Percentiles rank a stretch among this genome's conserved stretches.
Conservation (phyloP, 2,888 invertebrate genomes). For the Plebejus melissa region DNA sequence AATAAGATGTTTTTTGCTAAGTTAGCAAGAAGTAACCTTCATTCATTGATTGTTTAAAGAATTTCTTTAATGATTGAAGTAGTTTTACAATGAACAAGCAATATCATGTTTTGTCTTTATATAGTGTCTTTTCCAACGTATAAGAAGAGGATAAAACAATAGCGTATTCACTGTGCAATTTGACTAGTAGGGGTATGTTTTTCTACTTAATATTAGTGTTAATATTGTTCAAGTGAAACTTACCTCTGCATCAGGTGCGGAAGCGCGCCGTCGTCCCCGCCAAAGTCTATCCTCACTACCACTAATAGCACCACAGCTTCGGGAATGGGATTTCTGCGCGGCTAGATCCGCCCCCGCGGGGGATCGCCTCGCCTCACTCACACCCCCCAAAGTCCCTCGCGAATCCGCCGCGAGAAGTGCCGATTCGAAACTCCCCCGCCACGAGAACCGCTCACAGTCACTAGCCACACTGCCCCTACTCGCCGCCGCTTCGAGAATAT, state of each 20-base stretch:
- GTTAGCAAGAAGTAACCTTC: not conserved
- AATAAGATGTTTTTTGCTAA: not conserved
- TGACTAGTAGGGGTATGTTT: not conserved
- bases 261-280: constrained; percentile 69
- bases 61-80: too few species aligned
- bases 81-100: too few species aligned
- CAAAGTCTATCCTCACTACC: constrained; percentile 81
- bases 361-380: constrained; percentile 87
- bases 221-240: constrained; percentile 34
- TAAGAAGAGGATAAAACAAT: not conserved
- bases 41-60: too few species aligned
- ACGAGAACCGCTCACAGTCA: constrained; percentile 93
- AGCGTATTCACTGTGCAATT: not conserved
- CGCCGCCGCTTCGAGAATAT: constrained; percentile 83
- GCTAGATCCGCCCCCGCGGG: constrained; percentile 91
- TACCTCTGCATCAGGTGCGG: constrained; percentile 74
- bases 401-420: constrained; percentile 93
- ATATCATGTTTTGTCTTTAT: too few species aligned
- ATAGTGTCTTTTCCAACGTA: not conserved
- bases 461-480: constrained; percentile 85
- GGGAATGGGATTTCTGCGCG: constrained; percentile 87
- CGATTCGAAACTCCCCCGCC: constrained; percentile 96
- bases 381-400: constrained; percentile 85
- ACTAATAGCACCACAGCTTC: constrained; percentile 92
- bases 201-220: not conserved